Percentiles rank a stretch among this genome's conserved stretches.
phyloP scores from a whole-genome alignment of 92 coral and sea anemone genomes.

The Metridium senile region DNA sequence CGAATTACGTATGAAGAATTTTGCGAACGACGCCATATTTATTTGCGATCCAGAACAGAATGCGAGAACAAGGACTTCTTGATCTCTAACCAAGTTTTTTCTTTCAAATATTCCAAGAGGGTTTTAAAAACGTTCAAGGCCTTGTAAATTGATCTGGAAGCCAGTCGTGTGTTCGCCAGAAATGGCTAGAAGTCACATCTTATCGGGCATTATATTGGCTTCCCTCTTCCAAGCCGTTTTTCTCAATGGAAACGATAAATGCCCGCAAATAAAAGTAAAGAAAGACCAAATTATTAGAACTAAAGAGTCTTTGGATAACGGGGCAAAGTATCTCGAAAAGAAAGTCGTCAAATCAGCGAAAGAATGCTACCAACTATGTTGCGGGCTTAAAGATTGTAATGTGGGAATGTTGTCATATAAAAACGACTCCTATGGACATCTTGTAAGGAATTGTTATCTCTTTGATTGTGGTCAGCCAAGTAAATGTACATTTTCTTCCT shows the following conservation, averaged over 20 bases:
- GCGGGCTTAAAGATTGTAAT: conserved; percentile 59
- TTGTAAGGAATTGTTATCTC: conserved; percentile 63
- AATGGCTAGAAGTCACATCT: conserved; percentile 43
- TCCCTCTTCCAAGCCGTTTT: conserved; percentile 38
- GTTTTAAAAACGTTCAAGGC: neutral
- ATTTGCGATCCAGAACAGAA: neutral
- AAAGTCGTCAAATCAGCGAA: conserved; percentile 38
- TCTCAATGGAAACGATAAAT: conserved; percentile 28
- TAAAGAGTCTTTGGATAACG: conserved; percentile 53
- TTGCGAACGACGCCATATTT: conserved; percentile 26
- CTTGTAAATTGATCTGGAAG: conserved; percentile 22
- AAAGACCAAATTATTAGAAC: conserved; percentile 65
- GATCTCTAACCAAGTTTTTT: conserved; percentile 22
- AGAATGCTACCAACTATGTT: conserved; percentile 72
- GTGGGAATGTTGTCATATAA: conserved; percentile 69
- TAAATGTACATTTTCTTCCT: conserved; percentile 58
- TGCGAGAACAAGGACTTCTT: conserved; percentile 31
- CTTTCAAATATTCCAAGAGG: neutral
- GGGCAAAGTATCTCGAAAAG: conserved; percentile 55
- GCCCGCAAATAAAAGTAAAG: conserved; percentile 63
- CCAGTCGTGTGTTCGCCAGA: conserved; percentile 27
- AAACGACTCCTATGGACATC: conserved; percentile 15
- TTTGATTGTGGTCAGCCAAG: conserved; percentile 77
- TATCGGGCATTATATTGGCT: conserved; percentile 59
- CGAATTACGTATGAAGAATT: conserved; percentile 36